These are phyloP conservation scores for Lampris megalopsis DNA, from an alignment of 2,113 vertebrate species.

Conservation along the genomic window DNA sequence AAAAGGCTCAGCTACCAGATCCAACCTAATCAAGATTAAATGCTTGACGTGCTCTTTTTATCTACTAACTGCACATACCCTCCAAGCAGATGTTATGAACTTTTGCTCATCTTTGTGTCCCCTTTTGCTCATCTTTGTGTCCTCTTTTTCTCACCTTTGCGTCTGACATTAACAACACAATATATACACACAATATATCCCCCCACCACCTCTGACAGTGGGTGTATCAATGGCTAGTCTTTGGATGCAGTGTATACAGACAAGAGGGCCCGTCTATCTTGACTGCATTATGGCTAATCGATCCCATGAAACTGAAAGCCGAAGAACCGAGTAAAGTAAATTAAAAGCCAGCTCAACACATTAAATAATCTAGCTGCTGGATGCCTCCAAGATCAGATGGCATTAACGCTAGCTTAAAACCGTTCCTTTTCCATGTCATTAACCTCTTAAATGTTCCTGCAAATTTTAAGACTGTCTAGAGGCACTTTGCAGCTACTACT, in stretches of 20 bases:
- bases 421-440: too few relatives aligned
- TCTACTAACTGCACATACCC: conserved; percentile 23
- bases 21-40: conserved; percentile 72
- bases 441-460: too few relatives aligned
- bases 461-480: too few relatives aligned
- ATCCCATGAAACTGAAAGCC: neutral
- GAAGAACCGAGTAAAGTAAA: neutral
- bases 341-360: neutral
- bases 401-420: neutral
- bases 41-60: conserved; percentile 41
- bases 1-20: conserved; percentile 41
- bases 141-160: too few relatives aligned
- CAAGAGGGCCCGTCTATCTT: neutral
- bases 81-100: conserved; percentile 13
- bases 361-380: neutral
- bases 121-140: too few relatives aligned
- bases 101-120: neutral
- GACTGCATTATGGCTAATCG: too few relatives aligned
- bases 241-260: neutral
- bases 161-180: too few relatives aligned
- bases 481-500: too few relatives aligned
- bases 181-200: too few relatives aligned
- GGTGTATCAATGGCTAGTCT: neutral
- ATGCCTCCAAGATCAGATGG: conserved; percentile 7
- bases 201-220: neutral